Conservation (phyloP, 2,113 vertebrate genomes). For the Stegastes partitus region DNA sequence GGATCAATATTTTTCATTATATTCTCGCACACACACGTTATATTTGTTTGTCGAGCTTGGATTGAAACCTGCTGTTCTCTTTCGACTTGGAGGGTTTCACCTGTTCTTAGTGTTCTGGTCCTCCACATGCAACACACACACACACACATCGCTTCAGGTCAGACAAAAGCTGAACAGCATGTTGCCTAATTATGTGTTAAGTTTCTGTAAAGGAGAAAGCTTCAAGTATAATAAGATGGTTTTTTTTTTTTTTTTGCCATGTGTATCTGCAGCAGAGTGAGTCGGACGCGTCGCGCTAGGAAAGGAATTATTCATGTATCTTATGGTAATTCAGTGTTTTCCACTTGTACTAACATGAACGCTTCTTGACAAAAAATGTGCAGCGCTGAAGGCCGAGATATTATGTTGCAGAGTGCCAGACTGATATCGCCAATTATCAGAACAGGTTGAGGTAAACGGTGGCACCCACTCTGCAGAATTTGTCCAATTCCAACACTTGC, state of each 20-base stretch:
- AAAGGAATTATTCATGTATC: slow-evolving; percentile 2
- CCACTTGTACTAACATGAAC: background rate
- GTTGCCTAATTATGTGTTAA: slow-evolving; percentile 37
- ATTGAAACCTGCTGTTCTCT: slow-evolving; percentile 17
- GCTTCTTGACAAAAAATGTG: background rate
- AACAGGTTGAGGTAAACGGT: slow-evolving; percentile 31
- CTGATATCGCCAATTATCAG: slow-evolving; percentile 47
- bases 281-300: background rate
- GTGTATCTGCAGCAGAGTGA: background rate
- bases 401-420: slow-evolving; percentile 11
- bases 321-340: background rate
- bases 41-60: slow-evolving; percentile 3
- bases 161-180: slow-evolving; percentile 26
- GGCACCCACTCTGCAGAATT: slow-evolving; percentile 8
- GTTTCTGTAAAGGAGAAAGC: slow-evolving; percentile 1
- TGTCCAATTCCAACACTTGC: slow-evolving; percentile 17
- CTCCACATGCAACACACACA: background rate
- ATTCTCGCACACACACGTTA: background rate
- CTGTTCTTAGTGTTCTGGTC: slow-evolving; percentile 11
- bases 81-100: background rate
- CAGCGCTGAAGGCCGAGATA: slow-evolving; percentile 2
- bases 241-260: slow-evolving; percentile 9
- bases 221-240: slow-evolving; percentile 18
- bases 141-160: slow-evolving; percentile 18
- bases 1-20: slow-evolving; percentile 28